Evolutionary conservation across 2,888 invertebrate genomes (phyloP).

Genomic region (Himalopsyche anomala): DNA sequence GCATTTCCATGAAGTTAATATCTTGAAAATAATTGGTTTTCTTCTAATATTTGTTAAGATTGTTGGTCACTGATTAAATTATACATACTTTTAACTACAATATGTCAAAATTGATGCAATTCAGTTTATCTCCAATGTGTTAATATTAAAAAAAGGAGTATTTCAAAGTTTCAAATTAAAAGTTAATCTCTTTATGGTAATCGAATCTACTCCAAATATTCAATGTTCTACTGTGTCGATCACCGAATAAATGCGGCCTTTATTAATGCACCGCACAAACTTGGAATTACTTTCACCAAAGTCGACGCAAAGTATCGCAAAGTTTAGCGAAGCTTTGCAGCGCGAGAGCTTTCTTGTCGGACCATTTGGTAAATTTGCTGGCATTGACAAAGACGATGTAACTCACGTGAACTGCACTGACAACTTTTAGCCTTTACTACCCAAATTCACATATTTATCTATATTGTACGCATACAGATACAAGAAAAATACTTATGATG

Average conservation of each 20-base stretch:
- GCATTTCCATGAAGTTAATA: too few species aligned
- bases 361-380: neutral
- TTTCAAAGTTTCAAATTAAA: too few species aligned
- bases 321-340: neutral
- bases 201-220: too few species aligned
- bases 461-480: neutral
- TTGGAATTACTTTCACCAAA: neutral
- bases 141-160: too few species aligned
- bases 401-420: neutral
- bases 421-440: neutral
- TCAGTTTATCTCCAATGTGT: too few species aligned
- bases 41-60: too few species aligned
- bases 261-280: constrained; percentile 14
- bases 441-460: neutral
- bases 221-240: neutral
- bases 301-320: neutral
- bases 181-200: too few species aligned
- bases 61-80: too few species aligned
- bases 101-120: too few species aligned
- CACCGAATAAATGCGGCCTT: neutral
- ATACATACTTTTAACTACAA: too few species aligned
- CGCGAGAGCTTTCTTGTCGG: neutral
- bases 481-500: too few species aligned
- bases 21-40: too few species aligned
- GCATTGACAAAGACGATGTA: constrained; percentile 1